Base-by-base conservation (phyloP, 2,888 invertebrate genomes). In the Zeuzera pyrina region DNA sequence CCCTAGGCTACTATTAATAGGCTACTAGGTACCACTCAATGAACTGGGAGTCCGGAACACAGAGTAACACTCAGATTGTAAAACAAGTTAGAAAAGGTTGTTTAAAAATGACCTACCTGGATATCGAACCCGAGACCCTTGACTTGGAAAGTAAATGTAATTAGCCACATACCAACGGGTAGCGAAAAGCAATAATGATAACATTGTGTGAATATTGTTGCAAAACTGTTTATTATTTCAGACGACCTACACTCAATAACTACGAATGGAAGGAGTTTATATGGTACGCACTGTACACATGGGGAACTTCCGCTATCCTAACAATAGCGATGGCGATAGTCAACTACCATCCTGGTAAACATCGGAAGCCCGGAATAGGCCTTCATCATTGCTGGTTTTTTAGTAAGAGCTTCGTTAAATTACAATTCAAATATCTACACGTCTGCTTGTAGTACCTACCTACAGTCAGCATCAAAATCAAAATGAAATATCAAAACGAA, bases 341-440 rank as follows among this genome's bases (percentile, higher is more conserved):
- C 1, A 87, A 89, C 48, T 78, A 83, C 39, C 48, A 70, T 1
- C 81, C 86, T 0, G 87, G 86, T 0, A 38, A 55, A 2, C 86
- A 86, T 33, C 33, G 69, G 3, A 85, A 74, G 33, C 89, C 89
- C 0, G 83, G 86, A 8, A 85, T 91, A 16, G 89, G 88, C 2
- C 63, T 84, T 7, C 52, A 49, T 7, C 72, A 63, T 28, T 91
- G 91, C 57, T 91, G 90, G 90, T 90, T 91, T 53, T 62, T 68
- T 38, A 76, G 90, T 90, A 58, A 60, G 58, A 22, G 15, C 15
- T 24, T 13, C n/a, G 7, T 12, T 12, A 8, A 23, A 13, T 22
- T 8, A 10, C 22, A 21, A 22, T 5, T 4, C 21, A 10, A 29
- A 16, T 19, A 5, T 22, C n/a, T 22, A 10, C 10, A 11, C 22